Conservation (phyloP, 2,888 invertebrate species). For the Ornithoptera alexandrae region DNA sequence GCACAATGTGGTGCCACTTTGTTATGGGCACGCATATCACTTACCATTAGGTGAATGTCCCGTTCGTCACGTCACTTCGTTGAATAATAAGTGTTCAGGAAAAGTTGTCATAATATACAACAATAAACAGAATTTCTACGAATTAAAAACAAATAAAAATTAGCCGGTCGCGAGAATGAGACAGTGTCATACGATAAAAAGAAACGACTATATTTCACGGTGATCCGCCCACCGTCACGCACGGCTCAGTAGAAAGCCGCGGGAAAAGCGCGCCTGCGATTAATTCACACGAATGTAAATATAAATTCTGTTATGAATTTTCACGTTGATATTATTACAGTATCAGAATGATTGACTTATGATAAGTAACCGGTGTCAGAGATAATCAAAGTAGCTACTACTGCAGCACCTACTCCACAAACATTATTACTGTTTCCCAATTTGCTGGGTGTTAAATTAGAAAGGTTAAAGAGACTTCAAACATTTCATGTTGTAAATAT, state of each 20-base stretch:
- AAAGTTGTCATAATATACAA: no score
- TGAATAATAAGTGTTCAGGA: no score
- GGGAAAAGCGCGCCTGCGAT: slow-evolving; percentile 36
- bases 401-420: background rate
- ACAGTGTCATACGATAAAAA: slow-evolving; percentile 6
- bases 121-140: no score
- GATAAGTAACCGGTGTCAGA: background rate
- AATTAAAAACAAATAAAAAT: background rate
- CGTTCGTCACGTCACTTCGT: no score
- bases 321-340: background rate
- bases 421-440: background rate
- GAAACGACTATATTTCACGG: slow-evolving; percentile 10
- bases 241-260: slow-evolving; percentile 39
- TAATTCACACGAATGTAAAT: slow-evolving; percentile 15
- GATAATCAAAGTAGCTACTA: background rate
- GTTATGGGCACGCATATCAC: no score
- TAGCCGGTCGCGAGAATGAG: background rate
- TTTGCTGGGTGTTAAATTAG: background rate
- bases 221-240: slow-evolving; percentile 35
- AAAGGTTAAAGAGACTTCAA: background rate
- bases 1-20: no score
- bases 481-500: background rate
- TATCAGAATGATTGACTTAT: background rate
- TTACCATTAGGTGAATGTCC: no score
- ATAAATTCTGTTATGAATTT: background rate